phyloP scores from a whole-genome alignment of 2,888 invertebrate species.

The Iphiclides podalirius region DNA sequence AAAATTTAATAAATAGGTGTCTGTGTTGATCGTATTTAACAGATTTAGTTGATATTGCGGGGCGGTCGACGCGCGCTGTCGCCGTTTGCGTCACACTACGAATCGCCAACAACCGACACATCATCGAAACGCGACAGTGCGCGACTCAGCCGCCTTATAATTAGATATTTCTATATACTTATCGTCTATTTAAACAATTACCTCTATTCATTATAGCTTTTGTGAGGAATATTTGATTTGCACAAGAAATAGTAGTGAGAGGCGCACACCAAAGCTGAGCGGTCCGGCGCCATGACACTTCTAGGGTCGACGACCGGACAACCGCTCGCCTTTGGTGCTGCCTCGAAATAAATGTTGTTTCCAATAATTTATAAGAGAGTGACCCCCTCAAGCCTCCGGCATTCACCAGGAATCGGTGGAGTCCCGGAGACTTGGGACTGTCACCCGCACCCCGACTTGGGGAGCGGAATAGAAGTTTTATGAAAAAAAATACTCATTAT shows the following conservation, averaged over 20 bases:
- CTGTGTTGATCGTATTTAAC: constrained; percentile 73
- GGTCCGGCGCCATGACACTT: constrained; percentile 1
- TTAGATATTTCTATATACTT: constrained; percentile 77
- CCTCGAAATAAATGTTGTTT: constrained; percentile 75
- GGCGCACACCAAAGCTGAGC: constrained; percentile 51
- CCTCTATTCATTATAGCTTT: constrained; percentile 74
- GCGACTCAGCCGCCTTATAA: constrained; percentile 42
- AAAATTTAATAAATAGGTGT: constrained; percentile 67
- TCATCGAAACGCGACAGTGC: constrained; percentile 11
- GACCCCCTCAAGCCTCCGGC: constrained; percentile 48
- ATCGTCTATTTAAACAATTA: constrained; percentile 76
- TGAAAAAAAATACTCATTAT: constrained; percentile 71
- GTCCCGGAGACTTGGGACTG: constrained; percentile 49
- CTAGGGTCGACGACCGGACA: not conserved
- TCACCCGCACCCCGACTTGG: constrained; percentile 53
- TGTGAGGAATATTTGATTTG: constrained; percentile 71
- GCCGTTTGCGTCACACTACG: constrained; percentile 23
- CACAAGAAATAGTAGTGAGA: constrained; percentile 74
- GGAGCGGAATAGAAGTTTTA: constrained; percentile 58
- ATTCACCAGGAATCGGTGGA: not conserved
- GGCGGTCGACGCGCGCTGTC: constrained; percentile 19
- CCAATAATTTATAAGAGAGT: constrained; percentile 67
- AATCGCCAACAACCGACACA: constrained; percentile 14
- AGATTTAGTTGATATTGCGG: constrained; percentile 74
- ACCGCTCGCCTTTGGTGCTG: constrained; percentile 47